These are phyloP conservation scores for Thereuonema tuberculata DNA, from an alignment of 1,140 invertebrate genomes.

Conservation along the genomic window DNA sequence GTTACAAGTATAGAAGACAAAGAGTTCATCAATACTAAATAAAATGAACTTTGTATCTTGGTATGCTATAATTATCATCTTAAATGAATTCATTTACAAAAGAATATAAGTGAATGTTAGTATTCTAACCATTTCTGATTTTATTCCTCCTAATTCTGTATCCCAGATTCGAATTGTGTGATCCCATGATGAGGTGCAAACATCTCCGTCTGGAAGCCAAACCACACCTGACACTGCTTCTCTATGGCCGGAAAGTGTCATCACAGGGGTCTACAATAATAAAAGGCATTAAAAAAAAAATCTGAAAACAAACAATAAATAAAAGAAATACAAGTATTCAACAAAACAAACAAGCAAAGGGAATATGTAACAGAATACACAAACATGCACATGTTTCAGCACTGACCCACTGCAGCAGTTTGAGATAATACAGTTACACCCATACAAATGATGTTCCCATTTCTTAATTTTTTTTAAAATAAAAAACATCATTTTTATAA, in stretches of 20 bases:
- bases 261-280: slow-evolving; percentile 54
- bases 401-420: no score
- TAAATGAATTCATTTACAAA: slow-evolving; percentile 12
- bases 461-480: no score
- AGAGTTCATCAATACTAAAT: background rate
- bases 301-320: no score
- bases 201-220: slow-evolving; percentile 60
- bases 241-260: slow-evolving; percentile 81
- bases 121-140: slow-evolving; percentile 53
- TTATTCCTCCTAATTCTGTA: slow-evolving; percentile 62
- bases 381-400: slow-evolving; percentile 3
- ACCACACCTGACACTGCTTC: slow-evolving; percentile 71
- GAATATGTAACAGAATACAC: slow-evolving; percentile 1
- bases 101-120: no score
- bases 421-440: no score
- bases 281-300: no score
- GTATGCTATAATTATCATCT: no score
- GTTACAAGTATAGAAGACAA: no score
- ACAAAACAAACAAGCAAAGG: background rate
- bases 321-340: background rate
- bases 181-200: slow-evolving; percentile 84
- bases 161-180: slow-evolving; percentile 93
- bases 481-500: no score
- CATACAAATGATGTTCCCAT: no score
- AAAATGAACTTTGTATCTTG: background rate